Percentiles rank a stretch among this genome's conserved stretches.
These are phyloP conservation scores for Opisthocomus hoazin DNA, from an alignment of 2,113 vertebrate species.

Conservation along the genomic window DNA sequence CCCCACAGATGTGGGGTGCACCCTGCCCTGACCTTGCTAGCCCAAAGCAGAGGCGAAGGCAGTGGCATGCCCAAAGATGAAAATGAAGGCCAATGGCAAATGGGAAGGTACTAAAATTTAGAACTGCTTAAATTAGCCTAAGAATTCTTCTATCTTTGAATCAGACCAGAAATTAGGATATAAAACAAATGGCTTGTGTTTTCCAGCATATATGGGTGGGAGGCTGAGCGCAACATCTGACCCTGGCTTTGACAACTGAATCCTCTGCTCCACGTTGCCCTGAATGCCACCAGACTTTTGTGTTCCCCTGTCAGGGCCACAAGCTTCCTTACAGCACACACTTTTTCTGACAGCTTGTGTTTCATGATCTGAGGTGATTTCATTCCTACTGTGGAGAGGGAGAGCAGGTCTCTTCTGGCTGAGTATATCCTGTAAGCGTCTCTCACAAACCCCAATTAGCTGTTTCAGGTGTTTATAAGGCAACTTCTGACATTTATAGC, in stretches of 20 bases:
- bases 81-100: background rate
- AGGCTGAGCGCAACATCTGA: accelerated
- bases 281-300: background rate
- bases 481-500: background rate
- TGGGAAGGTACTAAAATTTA: background rate
- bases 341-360: background rate
- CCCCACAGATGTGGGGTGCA: accelerated
- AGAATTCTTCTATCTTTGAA: background rate
- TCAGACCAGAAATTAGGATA: background rate
- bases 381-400: background rate
- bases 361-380: background rate
- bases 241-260: background rate
- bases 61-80: accelerated
- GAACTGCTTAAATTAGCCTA: background rate
- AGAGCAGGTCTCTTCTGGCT: background rate
- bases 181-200: background rate
- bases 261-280: background rate
- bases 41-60: background rate
- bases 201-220: background rate
- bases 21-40: background rate
- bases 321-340: accelerated
- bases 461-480: background rate
- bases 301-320: background rate
- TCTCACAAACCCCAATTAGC: background rate
- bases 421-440: accelerated